Evolutionary conservation across 2,888 invertebrate genomes (phyloP).

Genomic region (Lithosia quadra): DNA sequence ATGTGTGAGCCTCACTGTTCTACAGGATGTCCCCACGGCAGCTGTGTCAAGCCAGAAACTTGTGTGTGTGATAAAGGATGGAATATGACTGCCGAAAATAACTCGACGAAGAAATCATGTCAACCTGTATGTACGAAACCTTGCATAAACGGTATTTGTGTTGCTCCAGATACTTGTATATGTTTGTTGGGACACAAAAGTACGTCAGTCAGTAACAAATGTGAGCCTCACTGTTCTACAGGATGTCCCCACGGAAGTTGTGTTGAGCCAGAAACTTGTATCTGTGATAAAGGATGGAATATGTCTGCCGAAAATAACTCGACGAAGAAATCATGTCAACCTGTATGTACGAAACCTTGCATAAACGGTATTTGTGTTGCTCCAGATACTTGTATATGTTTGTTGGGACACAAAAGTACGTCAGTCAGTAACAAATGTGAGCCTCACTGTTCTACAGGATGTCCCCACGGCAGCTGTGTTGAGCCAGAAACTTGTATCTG

Average conservation of each 20-base stretch:
- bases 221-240: not conserved
- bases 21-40: constrained; percentile 21
- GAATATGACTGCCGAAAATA: constrained; percentile 14
- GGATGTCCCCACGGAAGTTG: constrained; percentile 28
- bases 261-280: constrained; percentile 27
- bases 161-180: constrained; percentile 14
- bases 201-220: not conserved
- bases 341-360: constrained; percentile 26
- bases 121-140: constrained; percentile 23
- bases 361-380: constrained; percentile 21
- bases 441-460: constrained; percentile 30
- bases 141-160: constrained; percentile 23
- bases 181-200: constrained; percentile 11
- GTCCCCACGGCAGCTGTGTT: constrained; percentile 27
- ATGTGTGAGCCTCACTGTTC: not conserved
- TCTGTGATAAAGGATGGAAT: constrained; percentile 28
- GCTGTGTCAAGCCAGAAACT: constrained; percentile 27
- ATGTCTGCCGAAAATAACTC: too few species aligned
- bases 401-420: not conserved
- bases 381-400: constrained; percentile 18
- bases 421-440: constrained; percentile 11
- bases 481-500: constrained; percentile 29
- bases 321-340: constrained; percentile 10
- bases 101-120: not conserved
- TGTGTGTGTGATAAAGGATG: constrained; percentile 31